phyloP scores from a whole-genome alignment of 1,140 invertebrate genomes.

The Pseudomyrmex cubaensis region DNA sequence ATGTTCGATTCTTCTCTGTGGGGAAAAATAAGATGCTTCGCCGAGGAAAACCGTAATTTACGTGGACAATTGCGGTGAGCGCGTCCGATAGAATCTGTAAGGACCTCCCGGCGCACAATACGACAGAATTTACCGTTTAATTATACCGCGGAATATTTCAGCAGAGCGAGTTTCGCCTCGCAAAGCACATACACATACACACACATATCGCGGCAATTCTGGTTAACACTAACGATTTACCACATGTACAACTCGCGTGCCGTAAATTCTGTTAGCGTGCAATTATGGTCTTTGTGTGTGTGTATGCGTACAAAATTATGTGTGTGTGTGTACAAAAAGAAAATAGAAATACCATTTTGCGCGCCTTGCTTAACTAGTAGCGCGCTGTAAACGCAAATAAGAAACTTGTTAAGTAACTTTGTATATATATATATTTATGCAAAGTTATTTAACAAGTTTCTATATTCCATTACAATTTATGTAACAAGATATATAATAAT shows the following conservation, averaged over 20 bases:
- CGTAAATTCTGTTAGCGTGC: slow-evolving; percentile 21
- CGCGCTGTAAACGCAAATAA: neutral
- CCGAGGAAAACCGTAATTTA: neutral
- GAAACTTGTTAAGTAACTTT: neutral
- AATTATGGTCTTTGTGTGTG: slow-evolving; percentile 17
- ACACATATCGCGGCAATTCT: slow-evolving; percentile 21
- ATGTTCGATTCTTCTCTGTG: neutral
- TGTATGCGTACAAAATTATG: too few relatives aligned
- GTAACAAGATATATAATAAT: too few relatives aligned
- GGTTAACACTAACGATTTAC: slow-evolving; percentile 34
- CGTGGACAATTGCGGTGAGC: slow-evolving; percentile 5
- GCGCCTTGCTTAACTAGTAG: neutral
- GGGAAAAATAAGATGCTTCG: slow-evolving; percentile 8
- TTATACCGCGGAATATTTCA: slow-evolving; percentile 50
- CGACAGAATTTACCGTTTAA: slow-evolving; percentile 59
- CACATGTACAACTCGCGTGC: neutral
- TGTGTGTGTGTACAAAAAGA: neutral
- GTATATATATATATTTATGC: too few relatives aligned
- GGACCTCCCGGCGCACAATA: slow-evolving; percentile 5
- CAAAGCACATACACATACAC: neutral
- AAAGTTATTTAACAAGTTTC: neutral
- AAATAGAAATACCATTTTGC: slow-evolving; percentile 30
- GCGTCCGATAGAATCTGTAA: slow-evolving; percentile 14
- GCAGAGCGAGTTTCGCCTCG: neutral
- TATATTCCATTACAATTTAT: too few relatives aligned